Evolutionary conservation across 2,113 vertebrate genomes (phyloP).

Genomic region (Nyctereutes procyonoides): DNA sequence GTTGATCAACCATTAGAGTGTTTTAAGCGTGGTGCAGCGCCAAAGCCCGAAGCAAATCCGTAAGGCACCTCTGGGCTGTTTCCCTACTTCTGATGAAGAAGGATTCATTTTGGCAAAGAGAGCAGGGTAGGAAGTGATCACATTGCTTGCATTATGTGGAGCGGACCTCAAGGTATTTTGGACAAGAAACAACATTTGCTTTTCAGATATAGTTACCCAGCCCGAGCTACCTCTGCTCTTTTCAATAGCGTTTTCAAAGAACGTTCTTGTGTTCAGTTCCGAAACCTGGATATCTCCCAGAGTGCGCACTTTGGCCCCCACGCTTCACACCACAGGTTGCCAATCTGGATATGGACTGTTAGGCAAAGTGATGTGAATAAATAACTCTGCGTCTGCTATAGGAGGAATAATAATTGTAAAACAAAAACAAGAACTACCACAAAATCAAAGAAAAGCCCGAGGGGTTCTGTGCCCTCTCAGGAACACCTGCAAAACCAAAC

Average conservation of each 20-base stretch:
- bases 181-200: background rate
- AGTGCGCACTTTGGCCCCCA: background rate
- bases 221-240: background rate
- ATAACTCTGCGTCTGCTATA: background rate
- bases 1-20: slow-evolving; percentile 22
- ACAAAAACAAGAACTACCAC: background rate
- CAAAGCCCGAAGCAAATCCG: background rate
- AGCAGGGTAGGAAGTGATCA: background rate
- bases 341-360: background rate
- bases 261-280: slow-evolving; percentile 4
- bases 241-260: background rate
- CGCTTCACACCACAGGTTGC: background rate
- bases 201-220: slow-evolving; percentile 45
- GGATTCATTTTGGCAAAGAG: background rate
- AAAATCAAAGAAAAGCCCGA: background rate
- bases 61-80: background rate
- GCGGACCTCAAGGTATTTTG: slow-evolving; percentile 56
- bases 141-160: background rate
- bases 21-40: background rate
- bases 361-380: background rate
- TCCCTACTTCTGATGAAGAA: slow-evolving; percentile 39
- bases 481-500: background rate
- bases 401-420: background rate
- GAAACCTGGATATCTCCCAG: background rate
- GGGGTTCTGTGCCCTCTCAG: background rate